Evolutionary conservation across 2,113 vertebrate genomes (phyloP).

Genomic region (Neolamprologus variostigma): DNA sequence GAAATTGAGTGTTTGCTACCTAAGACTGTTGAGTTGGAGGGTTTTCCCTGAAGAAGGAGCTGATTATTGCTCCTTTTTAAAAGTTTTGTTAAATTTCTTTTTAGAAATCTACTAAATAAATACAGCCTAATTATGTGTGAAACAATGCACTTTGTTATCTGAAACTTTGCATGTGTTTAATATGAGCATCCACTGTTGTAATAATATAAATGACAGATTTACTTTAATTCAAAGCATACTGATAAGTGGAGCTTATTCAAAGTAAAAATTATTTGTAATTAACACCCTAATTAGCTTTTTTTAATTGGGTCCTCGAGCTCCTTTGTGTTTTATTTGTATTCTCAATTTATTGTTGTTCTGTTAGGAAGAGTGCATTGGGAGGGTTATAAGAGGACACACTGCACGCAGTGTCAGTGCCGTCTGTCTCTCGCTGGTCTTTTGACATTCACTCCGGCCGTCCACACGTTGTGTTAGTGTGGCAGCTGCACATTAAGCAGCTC

Average conservation of each 20-base stretch:
- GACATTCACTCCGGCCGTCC: background rate
- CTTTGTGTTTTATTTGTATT: background rate
- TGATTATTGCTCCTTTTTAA: background rate
- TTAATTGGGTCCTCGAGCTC: background rate
- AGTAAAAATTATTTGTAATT: background rate
- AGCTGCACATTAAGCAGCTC: slow-evolving; percentile 38
- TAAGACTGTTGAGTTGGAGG: background rate
- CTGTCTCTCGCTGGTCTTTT: background rate
- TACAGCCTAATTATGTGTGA: background rate
- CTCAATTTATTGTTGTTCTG: background rate
- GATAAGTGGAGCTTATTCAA: background rate
- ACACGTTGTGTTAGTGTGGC: background rate
- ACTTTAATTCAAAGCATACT: background rate
- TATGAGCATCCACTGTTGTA: background rate
- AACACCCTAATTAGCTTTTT: background rate
- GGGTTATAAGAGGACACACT: background rate
- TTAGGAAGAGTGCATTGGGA: background rate
- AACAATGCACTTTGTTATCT: background rate
- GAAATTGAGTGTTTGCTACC: background rate
- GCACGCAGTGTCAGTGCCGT: background rate
- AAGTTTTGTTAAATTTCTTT: background rate
- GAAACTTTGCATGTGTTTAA: background rate
- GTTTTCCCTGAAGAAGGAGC: background rate
- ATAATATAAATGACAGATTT: background rate
- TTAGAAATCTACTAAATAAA: background rate